phyloP scores from a whole-genome alignment of 2,797 vertebrate genomes.

The Carapus acus region DNA sequence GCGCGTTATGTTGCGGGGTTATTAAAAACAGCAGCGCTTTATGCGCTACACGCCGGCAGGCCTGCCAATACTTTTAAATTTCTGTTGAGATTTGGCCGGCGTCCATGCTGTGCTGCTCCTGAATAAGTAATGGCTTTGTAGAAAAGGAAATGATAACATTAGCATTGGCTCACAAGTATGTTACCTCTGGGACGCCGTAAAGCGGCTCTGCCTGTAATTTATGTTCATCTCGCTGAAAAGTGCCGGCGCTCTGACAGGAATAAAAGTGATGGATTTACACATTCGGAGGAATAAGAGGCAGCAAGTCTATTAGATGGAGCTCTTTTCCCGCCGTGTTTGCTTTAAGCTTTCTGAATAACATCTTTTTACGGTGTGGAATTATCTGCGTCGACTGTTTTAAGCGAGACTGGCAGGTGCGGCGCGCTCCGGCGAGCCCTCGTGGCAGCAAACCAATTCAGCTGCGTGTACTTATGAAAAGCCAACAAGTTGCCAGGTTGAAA shows the following conservation, averaged over 20 bases:
- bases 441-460: no score
- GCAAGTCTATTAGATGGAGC: neutral
- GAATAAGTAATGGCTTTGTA: constrained; percentile 24
- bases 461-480: no score
- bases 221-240: constrained; percentile 11
- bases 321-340: no score
- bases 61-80: constrained; percentile 31
- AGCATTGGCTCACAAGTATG: constrained; percentile 16
- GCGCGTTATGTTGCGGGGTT: constrained; percentile 30
- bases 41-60: constrained; percentile 36
- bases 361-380: no score
- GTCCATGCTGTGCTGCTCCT: constrained; percentile 19
- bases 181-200: constrained; percentile 10
- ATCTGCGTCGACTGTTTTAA: no score
- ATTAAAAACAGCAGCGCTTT: constrained; percentile 52
- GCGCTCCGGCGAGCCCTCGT: no score
- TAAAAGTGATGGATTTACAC: neutral
- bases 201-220: constrained; percentile 6
- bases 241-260: neutral
- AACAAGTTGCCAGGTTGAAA: no score
- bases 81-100: constrained; percentile 36
- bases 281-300: neutral
- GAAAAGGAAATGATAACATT: constrained; percentile 28
- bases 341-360: no score
- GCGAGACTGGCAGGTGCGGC: no score